Conservation (phyloP, 2,113 vertebrate genomes). For the Egretta garzetta region DNA sequence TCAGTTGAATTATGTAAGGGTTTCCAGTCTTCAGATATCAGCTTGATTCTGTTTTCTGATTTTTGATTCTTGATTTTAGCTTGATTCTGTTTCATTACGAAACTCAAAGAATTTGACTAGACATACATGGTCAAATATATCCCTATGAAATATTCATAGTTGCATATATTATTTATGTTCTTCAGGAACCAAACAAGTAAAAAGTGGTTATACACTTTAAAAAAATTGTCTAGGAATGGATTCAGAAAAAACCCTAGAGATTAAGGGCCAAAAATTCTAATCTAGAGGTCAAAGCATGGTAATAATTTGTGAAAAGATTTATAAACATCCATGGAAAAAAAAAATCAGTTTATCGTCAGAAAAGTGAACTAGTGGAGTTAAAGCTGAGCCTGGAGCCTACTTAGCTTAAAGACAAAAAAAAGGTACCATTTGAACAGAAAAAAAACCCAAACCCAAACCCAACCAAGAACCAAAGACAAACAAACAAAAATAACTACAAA, state of each 20-base stretch:
- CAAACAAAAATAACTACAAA: not conserved
- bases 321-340: not conserved
- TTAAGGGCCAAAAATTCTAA: not conserved
- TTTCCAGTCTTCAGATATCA: not conserved
- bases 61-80: not conserved
- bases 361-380: not conserved
- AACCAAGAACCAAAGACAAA: not conserved
- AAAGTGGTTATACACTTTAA: accelerated
- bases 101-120: not conserved
- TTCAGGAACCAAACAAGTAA: not conserved
- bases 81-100: not conserved
- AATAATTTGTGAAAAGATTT: not conserved
- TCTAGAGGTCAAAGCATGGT: not conserved
- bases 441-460: not conserved
- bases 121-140: not conserved
- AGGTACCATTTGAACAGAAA: not conserved
- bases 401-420: not conserved
- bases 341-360: not conserved
- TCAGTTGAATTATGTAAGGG: not conserved
- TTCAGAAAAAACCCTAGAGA: not conserved
- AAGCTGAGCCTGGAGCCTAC: not conserved
- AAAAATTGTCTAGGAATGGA: not conserved
- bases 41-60: not conserved
- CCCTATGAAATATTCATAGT: not conserved
- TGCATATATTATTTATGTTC: not conserved